Evolutionary conservation across 2,888 invertebrate genomes (phyloP), one percentile per base, ranked within the genome.

Genomic region (Cremastinae sp.): DNA sequence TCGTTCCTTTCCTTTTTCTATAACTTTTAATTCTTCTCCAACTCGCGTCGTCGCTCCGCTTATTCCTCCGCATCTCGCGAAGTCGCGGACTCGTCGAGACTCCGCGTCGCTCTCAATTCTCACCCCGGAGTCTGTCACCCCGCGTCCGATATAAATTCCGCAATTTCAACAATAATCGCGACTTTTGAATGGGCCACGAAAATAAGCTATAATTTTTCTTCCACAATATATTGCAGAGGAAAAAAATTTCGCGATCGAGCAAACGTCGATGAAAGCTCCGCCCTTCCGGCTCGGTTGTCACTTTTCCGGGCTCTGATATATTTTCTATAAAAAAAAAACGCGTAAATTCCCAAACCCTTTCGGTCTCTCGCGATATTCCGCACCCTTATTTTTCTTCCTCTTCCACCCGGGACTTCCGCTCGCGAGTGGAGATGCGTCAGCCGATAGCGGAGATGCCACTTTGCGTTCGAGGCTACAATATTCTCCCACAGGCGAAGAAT

Each of bases 201-300:
- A n/a, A n/a, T n/a, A n/a, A n/a, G n/a, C n/a, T n/a, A n/a, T n/a
- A n/a, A n/a, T 65, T 41, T 49, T 66, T 62, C 65, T 72, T 68
- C 53, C 58, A 58, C 58, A 53, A 34, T 41, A 41, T 28, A 28
- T 2, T 38, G 82, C 84, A 10, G 51, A 12, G 28, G 4, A 28
- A 53, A 53, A 28, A 9, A 5, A 36, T 85, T 86, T 85, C 83
- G 86, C 85, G 85, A 86, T 86, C 85, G 83, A 85, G 81, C 82
- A 81, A 12, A 16, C 22, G 43, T 47, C 62, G 36, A 53, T 65
- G 64, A 20, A 51, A 41, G 5, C 2, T 28, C 28, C 2, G 28
- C 28, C 28, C 28, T 28, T 28, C 28, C 2, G 5, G 28, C 5
- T 5, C 5, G 28, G 5, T 3, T 5, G 5, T 5, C 28, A 5